Evolutionary conservation across 2,113 vertebrate species (phyloP).

Genomic region (Phalacrocorax carbo): DNA sequence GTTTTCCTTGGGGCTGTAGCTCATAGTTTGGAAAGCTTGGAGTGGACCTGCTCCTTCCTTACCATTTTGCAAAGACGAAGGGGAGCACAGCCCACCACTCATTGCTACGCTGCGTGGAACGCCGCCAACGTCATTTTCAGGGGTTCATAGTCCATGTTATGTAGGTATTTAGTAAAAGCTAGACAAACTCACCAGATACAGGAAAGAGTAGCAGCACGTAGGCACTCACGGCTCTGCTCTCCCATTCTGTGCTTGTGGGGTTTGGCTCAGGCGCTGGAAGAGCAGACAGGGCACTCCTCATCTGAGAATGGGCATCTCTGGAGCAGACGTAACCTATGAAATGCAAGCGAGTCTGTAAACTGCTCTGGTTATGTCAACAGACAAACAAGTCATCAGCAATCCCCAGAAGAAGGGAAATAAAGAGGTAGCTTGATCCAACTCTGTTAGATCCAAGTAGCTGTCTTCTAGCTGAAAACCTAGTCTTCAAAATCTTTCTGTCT

Average conservation of each 20-base stretch:
- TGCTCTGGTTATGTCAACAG: background rate
- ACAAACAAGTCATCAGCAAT: background rate
- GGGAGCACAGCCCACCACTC: background rate
- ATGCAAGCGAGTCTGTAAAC: background rate
- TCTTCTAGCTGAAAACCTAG: background rate
- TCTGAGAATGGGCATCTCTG: background rate
- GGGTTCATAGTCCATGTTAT: background rate
- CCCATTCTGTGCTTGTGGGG: background rate
- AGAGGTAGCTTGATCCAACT: background rate
- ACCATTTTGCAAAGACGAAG: background rate
- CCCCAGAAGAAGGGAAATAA: background rate
- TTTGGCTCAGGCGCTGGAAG: background rate
- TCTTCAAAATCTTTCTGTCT: background rate
- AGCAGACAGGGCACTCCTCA: background rate
- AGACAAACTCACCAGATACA: background rate
- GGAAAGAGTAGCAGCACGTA: background rate
- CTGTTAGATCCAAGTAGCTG: background rate
- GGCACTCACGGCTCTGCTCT: background rate
- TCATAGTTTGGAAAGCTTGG: background rate
- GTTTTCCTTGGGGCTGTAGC: background rate
- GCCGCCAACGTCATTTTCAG: background rate
- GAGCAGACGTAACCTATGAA: background rate
- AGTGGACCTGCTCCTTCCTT: background rate
- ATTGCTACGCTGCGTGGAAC: background rate
- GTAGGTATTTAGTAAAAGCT: background rate